Percentiles rank a stretch among this genome's conserved stretches.
Evolutionary conservation across 2,113 vertebrate genomes (phyloP).

Genomic region (Mandrillus leucophaeus): DNA sequence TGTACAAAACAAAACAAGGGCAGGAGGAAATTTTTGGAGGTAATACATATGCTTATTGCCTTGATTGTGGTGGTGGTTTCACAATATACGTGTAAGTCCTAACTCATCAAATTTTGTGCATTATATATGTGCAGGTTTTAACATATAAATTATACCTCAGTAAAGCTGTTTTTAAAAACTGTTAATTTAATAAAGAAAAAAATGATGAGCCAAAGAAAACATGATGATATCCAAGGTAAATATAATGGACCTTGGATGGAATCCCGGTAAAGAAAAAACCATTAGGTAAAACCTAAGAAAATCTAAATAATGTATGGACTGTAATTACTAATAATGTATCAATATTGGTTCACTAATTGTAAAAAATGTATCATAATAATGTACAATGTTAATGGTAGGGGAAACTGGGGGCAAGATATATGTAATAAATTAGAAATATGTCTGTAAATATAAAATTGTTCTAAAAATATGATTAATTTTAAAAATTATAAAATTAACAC

Average conservation of each 20-base stretch:
- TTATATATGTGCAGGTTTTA: not conserved
- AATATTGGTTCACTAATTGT: not conserved
- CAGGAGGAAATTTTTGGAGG: not conserved
- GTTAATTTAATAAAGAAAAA: not conserved
- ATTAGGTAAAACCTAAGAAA: not conserved
- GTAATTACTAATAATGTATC: not conserved
- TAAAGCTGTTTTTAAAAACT: not conserved
- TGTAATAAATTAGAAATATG: not conserved
- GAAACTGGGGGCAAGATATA: not conserved
- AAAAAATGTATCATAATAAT: not conserved
- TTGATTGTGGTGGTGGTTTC: not conserved
- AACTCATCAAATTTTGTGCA: not conserved
- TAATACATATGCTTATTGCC: not conserved
- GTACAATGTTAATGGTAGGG: not conserved
- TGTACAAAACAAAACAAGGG: not conserved
- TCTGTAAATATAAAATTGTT: not conserved
- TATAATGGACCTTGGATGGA: not conserved
- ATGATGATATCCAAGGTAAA: not conserved
- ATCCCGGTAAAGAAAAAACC: not conserved
- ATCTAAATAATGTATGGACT: not conserved
- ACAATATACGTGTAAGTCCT: not conserved
- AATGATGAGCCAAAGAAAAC: not conserved
- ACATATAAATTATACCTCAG: not conserved
- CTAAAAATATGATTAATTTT: not conserved
- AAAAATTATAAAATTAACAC: not conserved